Conservation (phyloP, 2,888 invertebrate species). For the Agelastica alni region DNA sequence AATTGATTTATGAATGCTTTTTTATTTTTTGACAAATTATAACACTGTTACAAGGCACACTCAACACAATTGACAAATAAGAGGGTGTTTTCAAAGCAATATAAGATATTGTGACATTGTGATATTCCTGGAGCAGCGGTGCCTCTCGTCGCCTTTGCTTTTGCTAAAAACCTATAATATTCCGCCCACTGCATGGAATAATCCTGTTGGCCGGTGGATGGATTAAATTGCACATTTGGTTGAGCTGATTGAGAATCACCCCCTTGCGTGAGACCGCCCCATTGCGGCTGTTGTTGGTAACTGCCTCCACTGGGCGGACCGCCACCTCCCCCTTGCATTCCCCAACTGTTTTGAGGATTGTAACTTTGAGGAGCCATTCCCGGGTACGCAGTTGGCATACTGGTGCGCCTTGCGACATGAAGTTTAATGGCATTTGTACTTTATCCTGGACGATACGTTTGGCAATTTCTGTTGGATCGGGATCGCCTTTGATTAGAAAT, state of each 20-base stretch:
- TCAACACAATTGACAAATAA: no score
- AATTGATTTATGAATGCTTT: no score
- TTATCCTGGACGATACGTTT: conserved; percentile 97
- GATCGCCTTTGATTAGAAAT: conserved; percentile 90
- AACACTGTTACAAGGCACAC: no score
- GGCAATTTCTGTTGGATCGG: conserved; percentile 93
- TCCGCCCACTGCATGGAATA: conserved; percentile 98
- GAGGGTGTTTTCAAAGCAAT: no score
- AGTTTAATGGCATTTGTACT: conserved; percentile 69
- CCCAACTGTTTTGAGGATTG: conserved; percentile 54
- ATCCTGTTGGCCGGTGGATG: conserved; percentile 83
- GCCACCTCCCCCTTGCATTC: conserved; percentile 57
- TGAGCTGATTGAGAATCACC: conserved; percentile 44
- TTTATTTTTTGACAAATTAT: no score
- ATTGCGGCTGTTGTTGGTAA: conserved; percentile 54
- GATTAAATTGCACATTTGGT: conserved; percentile 70
- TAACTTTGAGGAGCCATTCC: conserved; percentile 57
- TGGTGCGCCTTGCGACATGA: conserved; percentile 49
- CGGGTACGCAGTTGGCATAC: conserved; percentile 55
- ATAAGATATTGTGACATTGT: no score
- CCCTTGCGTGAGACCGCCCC: conserved; percentile 62
- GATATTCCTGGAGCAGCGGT: conserved; percentile 40
- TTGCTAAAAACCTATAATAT: conserved; percentile 76
- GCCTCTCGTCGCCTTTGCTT: conserved; percentile 47
- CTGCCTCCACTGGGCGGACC: conserved; percentile 39